Evolutionary conservation across 2,797 vertebrate species (phyloP).

Genomic region (Alosa sapidissima): DNA sequence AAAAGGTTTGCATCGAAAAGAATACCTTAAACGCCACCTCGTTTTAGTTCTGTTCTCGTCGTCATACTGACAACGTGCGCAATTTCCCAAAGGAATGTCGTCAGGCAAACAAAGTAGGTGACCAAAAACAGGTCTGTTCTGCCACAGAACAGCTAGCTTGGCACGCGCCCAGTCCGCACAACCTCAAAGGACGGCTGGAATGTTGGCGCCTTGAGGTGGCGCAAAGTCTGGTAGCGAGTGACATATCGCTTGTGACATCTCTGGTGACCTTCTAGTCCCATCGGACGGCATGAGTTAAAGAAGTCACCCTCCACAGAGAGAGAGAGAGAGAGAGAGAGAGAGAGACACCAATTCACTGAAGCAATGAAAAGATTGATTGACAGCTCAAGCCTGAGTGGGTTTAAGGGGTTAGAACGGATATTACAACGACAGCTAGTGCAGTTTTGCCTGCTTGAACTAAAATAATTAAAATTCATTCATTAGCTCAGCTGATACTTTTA

Average conservation of each 20-base stretch:
- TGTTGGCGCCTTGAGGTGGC: constrained; percentile 10
- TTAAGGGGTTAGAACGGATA: not conserved
- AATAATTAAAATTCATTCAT: not conserved
- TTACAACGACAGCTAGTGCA: not conserved
- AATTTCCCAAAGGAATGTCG: not conserved
- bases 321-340: too few species aligned
- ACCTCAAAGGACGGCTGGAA: not conserved
- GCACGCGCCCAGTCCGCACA: not conserved
- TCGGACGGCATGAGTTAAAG: not conserved
- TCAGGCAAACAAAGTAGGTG: not conserved
- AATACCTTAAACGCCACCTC: not conserved
- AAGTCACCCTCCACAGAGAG: not conserved
- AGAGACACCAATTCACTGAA: not conserved
- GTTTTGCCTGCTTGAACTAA: not conserved
- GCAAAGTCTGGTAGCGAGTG: not conserved
- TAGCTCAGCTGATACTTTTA: too few species aligned
- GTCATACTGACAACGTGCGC: not conserved
- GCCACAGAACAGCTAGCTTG: not conserved
- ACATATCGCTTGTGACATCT: not conserved
- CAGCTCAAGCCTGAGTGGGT: not conserved
- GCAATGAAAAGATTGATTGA: not conserved
- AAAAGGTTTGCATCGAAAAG: not conserved
- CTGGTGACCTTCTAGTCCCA: not conserved
- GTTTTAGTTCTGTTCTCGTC: not conserved
- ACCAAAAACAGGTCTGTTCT: not conserved